phyloP scores from a whole-genome alignment of 2,113 vertebrate genomes.

The Ceyx cyanopectus region DNA sequence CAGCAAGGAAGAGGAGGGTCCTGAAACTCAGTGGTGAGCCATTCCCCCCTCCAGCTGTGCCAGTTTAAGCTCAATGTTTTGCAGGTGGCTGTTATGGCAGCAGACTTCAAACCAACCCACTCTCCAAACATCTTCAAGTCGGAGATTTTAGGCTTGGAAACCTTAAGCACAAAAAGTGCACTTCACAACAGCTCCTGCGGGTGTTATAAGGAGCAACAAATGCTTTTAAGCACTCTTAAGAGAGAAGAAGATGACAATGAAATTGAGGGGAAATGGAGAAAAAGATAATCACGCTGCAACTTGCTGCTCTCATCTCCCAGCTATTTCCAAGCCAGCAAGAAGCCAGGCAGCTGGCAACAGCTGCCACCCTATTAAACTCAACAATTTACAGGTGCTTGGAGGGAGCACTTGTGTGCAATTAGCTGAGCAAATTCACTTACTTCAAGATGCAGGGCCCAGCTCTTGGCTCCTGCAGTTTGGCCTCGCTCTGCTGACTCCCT shows the following conservation, averaged over 20 bases:
- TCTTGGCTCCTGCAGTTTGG: not conserved
- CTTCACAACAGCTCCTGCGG: slow-evolving; percentile 30
- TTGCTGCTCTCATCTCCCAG: not conserved
- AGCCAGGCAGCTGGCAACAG: slow-evolving; percentile 4
- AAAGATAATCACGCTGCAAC: not conserved
- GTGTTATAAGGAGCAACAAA: slow-evolving; percentile 57
- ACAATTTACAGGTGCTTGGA: slow-evolving; percentile 44
- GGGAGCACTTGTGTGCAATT: slow-evolving; percentile 32
- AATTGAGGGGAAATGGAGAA: slow-evolving; percentile 48
- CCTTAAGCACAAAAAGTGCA: slow-evolving; percentile 35
- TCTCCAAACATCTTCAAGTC: slow-evolving; percentile 17
- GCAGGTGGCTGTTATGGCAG: not conserved
- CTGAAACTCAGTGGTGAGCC: not conserved
- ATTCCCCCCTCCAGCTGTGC: not conserved
- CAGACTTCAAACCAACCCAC: not conserved
- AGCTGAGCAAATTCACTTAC: slow-evolving; percentile 41
- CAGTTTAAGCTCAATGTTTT: not conserved
- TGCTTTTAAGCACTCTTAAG: slow-evolving; percentile 46
- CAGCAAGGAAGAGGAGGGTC: not conserved
- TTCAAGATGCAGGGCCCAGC: not conserved
- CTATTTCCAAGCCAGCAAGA: slow-evolving; percentile 6
- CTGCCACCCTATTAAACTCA: slow-evolving; percentile 49
- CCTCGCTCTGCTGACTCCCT: not conserved
- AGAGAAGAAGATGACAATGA: slow-evolving; percentile 47
- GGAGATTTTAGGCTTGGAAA: slow-evolving; percentile 47